Conservation (phyloP, 1,140 invertebrate species). For the Samia ricini region DNA sequence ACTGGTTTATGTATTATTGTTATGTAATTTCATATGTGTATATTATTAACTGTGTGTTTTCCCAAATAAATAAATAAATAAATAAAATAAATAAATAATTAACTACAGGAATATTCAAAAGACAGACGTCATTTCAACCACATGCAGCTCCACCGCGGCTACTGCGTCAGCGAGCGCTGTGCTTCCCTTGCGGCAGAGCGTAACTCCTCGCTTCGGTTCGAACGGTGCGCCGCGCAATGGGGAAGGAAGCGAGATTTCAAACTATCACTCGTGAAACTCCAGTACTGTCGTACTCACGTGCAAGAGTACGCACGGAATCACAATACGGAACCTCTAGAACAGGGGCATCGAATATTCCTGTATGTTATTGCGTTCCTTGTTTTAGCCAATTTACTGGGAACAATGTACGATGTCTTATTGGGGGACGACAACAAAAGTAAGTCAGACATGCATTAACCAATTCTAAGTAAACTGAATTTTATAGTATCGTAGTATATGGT, state of each 20-base stretch:
- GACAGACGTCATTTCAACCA: conserved; percentile 34
- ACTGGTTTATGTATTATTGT: too few species aligned
- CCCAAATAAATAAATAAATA: too few species aligned
- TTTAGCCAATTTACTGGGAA: conserved; percentile 37
- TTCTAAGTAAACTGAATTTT: too few species aligned
- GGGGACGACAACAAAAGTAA: conserved; percentile 33
- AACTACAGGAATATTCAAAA: conserved; percentile 31
- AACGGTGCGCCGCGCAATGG: conserved; percentile 37
- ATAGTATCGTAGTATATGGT: too few species aligned
- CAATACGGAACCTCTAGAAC: conserved; percentile 17
- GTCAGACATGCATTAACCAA: conserved; percentile 7
- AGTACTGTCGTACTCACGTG: conserved; percentile 27
- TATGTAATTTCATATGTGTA: too few species aligned
- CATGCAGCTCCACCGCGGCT: conserved; percentile 37
- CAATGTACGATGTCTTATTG: conserved; percentile 32
- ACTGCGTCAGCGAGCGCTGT: conserved; percentile 38
- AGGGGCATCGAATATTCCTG: conserved; percentile 25
- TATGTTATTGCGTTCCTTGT: conserved; percentile 26
- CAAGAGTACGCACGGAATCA: conserved; percentile 11
- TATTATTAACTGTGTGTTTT: too few species aligned
- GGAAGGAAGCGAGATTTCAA: conserved; percentile 20
- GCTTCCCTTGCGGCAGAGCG: conserved; percentile 17
- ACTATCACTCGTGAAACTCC: conserved; percentile 20
- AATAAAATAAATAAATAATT: too few species aligned
- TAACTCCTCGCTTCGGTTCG: conserved; percentile 35